Base-by-base conservation (phyloP, 2,888 invertebrate species). In the Escarpia spicata region DNA sequence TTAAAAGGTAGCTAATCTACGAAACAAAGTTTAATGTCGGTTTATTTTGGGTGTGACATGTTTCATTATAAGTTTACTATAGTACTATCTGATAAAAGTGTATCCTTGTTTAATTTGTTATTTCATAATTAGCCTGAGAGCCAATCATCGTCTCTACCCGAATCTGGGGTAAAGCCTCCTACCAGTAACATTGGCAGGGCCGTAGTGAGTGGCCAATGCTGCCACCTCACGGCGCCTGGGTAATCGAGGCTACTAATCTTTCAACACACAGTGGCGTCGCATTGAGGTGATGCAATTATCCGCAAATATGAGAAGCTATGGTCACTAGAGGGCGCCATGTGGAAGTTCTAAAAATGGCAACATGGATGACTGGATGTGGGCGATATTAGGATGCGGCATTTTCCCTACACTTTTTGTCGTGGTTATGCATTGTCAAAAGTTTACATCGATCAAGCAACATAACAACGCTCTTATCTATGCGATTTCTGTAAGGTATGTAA, bases 381-480 rank as follows among this genome's bases (percentile, higher is more conserved):
- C 75, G 75, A 75, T 75, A 75, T 75, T 75, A 75, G 75, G 75
- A 75, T 75, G 75, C 75, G 15, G 75, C 75, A 26, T 75, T 75
- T 75, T 75, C 75, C 75, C 75, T 75, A 75, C 75, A 4, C 75
- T 75, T 75, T 75, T 75, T 75, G 75, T 75, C 26, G 19, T 75
- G 19, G 75, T 75, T 75, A 26, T n/a, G 75, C 75, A 75, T 75
- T 75, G 75, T n/a, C 75, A 75, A n/a, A 75, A 75, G 19, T 26
- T 75, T 2, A 75, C 26, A 8, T 75, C 75, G 75, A 6, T 26
- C 15, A 75, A 75, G 75, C 75, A n/a, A 75, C 75, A 6, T 26
- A 75, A 15, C 75, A 75, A n/a, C 75, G 75, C 75, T 75, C 19
- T 75, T 75, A 75, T 75, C 15, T 75, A 75, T 75, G 75, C 75